These are phyloP conservation scores for Enteromius thamalakanensis DNA, from an alignment of 2,797 vertebrate species.

Conservation along the genomic window DNA sequence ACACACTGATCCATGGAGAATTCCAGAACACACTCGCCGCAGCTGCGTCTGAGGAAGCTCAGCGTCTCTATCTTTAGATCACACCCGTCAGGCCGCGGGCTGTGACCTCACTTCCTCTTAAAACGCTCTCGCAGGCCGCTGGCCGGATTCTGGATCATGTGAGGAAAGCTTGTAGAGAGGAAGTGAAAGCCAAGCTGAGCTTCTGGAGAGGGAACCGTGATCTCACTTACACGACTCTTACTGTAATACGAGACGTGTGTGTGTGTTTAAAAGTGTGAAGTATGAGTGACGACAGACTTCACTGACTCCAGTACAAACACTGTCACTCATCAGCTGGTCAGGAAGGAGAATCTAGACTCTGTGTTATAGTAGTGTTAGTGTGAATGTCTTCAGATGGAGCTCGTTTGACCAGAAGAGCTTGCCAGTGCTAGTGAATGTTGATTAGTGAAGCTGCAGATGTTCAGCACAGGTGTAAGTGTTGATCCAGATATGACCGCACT, in stretches of 20 bases:
- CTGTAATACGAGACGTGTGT: not conserved
- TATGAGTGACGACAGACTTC: not conserved
- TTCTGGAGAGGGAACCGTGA: not conserved
- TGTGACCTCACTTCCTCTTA: not conserved
- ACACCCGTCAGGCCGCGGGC: not conserved
- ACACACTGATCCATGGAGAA: not conserved
- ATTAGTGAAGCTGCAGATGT: not conserved
- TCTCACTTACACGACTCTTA: not conserved
- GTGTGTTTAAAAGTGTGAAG: not conserved
- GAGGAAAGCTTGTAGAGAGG: not conserved
- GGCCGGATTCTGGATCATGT: not conserved
- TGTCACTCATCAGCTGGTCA: not conserved
- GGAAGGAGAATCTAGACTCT: no score
- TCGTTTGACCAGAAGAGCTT: not conserved
- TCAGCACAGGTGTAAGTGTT: not conserved
- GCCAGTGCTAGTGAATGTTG: not conserved
- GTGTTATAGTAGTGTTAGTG: no score
- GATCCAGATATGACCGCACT: no score
- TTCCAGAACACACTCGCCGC: not conserved
- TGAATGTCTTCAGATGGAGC: not conserved
- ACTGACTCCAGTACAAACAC: not conserved
- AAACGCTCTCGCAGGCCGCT: not conserved
- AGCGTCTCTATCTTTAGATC: no score
- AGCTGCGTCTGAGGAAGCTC: not conserved
- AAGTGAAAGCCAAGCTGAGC: not conserved